Percentiles rank a stretch among this genome's conserved stretches.
These are phyloP conservation scores for Colletes gigas DNA, from an alignment of 1,140 invertebrate species.

Conservation along the genomic window DNA sequence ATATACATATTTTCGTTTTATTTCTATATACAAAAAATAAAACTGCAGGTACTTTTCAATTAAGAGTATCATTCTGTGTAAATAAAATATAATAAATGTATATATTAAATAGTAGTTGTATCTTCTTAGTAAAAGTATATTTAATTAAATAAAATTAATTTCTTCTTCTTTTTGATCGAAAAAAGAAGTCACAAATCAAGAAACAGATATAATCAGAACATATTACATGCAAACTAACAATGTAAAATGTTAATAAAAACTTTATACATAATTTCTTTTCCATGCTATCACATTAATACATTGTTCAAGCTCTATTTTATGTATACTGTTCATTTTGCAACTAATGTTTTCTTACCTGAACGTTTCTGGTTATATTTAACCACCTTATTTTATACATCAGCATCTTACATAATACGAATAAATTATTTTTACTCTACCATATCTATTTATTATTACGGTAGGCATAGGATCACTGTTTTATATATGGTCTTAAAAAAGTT, in stretches of 20 bases:
- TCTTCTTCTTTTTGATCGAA: neutral
- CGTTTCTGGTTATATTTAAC: neutral
- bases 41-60: constrained; percentile 50
- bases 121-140: neutral
- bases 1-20: constrained; percentile 1
- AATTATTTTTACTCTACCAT: constrained; percentile 8
- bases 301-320: constrained; percentile 30
- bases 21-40: constrained; percentile 34
- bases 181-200: neutral
- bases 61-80: constrained; percentile 31
- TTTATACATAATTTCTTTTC: neutral
- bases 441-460: constrained; percentile 10
- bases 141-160: neutral
- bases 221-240: constrained; percentile 2
- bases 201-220: neutral
- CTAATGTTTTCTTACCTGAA: constrained; percentile 3
- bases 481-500: constrained; percentile 9
- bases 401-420: constrained; percentile 7
- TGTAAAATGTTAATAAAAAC: neutral
- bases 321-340: constrained; percentile 1
- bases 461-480: constrained; percentile 7
- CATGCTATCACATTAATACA: constrained; percentile 39
- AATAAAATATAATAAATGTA: constrained; percentile 20
- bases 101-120: constrained; percentile 24
- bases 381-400: constrained; percentile 10